Base-by-base conservation (phyloP, 2,888 invertebrate genomes). In the Idaea straminata region DNA sequence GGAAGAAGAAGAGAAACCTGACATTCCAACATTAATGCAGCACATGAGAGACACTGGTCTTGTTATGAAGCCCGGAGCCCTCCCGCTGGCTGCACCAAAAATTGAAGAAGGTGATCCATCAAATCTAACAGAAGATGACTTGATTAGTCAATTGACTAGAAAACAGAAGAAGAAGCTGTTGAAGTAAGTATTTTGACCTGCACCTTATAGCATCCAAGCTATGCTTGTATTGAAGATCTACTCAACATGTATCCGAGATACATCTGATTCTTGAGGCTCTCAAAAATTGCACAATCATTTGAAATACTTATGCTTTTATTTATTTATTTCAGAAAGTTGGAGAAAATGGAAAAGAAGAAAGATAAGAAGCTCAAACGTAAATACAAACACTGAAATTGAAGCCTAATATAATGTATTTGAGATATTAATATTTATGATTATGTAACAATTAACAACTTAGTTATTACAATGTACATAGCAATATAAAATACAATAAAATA, bases 11-110 rank as follows among this genome's bases (percentile, higher is more conserved):
- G 94, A 94, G 72, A 92, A 94, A 64, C 91, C 90, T 5, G 93
- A 94, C 74, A 94, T 95, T 57, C 94, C 95, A 60, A 94, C 95
- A 72, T 84, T 99, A 64, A 96, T 98, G 83, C 96, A 96, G 75
- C 97, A 98, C 82, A 98, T 99, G 98, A 94, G 96, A 74, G 98
- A 98, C 78, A 97, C 97, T 84, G 99, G 99, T 0, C 93, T 98
- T 62, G 96, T 96, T 47, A 94, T 99, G 88, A 98, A 98, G 85
- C 96, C 96, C 80, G 95, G 95, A 15, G 95, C 95, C 36, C 83
- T 95, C 77, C 95, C 95, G 62, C 81, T 95, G 5, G 86, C 92
- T 81, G 89, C 85, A 67, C 91, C 78, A 85, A 95, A 82, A 91
- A 94, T 85, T 90, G 96, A 84, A 85, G 96, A 82, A 79, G 95